phyloP scores from a whole-genome alignment of 2,888 invertebrate genomes.

The Toxonevra muliebris region DNA sequence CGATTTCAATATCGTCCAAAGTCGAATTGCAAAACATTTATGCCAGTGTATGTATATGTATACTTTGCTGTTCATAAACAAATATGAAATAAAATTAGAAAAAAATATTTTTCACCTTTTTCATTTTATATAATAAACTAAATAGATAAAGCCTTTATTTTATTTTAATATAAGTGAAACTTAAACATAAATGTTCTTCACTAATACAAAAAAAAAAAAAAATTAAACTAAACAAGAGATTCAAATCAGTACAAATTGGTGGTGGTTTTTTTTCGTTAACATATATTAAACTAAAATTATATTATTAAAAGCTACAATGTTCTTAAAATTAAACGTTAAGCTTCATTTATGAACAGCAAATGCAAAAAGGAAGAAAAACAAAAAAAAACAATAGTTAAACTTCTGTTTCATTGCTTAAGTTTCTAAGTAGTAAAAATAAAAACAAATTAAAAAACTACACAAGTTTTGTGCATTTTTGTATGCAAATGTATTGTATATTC shows the following conservation, averaged over 20 bases:
- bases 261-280: constrained; percentile 8
- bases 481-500: constrained; percentile 1
- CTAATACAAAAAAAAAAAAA: neutral
- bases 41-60: neutral
- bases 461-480: constrained; percentile 25
- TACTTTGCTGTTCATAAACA: constrained; percentile 51
- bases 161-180: constrained; percentile 1
- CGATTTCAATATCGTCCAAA: too few species aligned
- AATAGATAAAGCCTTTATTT: constrained; percentile 32
- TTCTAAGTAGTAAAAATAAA: constrained; percentile 15
- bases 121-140: constrained; percentile 4
- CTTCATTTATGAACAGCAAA: constrained; percentile 57
- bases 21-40: neutral
- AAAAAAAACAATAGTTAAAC: constrained; percentile 3
- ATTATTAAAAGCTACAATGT: neutral
- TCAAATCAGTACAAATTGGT: constrained; percentile 40
- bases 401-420: neutral
- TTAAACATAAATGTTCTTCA: neutral
- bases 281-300: neutral
- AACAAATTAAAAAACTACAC: constrained; percentile 22
- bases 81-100: constrained; percentile 30
- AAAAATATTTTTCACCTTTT: constrained; percentile 7
- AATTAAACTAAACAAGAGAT: constrained; percentile 29
- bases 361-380: neutral
- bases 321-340: constrained; percentile 2